A percentile compares a stretch with the other conserved stretches of the same genome.
Evolutionary conservation across 1,140 invertebrate species (phyloP).

Genomic region (Drosophila ogumai): DNA sequence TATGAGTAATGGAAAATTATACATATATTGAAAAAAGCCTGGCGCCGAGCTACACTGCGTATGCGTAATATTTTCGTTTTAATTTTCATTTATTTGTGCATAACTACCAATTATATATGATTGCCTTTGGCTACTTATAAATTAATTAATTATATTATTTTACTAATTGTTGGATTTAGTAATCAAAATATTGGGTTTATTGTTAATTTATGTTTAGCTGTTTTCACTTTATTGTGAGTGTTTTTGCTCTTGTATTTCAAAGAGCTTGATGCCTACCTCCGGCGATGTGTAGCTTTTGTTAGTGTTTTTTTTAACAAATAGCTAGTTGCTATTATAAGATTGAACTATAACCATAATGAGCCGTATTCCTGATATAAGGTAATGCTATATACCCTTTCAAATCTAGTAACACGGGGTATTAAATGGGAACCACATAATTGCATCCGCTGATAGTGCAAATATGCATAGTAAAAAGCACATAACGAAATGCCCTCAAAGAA

Average conservation of each 20-base stretch:
- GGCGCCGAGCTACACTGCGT: constrained; percentile 5
- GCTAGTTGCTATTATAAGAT: neutral
- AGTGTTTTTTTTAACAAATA: too few species aligned
- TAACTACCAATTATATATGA: neutral
- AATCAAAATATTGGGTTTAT: neutral
- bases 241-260: neutral
- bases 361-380: neutral
- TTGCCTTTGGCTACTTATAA: neutral
- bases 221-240: neutral
- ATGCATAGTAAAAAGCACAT: neutral
- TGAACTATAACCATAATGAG: neutral
- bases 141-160: neutral
- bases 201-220: neutral
- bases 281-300: neutral
- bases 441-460: constrained; percentile 5
- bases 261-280: neutral
- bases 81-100: neutral
- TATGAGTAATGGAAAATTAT: constrained; percentile 27
- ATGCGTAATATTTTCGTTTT: constrained; percentile 28
- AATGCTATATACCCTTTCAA: neutral
- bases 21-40: neutral
- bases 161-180: neutral
- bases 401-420: neutral
- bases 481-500: neutral
- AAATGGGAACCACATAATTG: neutral